phyloP scores from a whole-genome alignment of 1,140 invertebrate species.

The Tenebrio molitor region DNA sequence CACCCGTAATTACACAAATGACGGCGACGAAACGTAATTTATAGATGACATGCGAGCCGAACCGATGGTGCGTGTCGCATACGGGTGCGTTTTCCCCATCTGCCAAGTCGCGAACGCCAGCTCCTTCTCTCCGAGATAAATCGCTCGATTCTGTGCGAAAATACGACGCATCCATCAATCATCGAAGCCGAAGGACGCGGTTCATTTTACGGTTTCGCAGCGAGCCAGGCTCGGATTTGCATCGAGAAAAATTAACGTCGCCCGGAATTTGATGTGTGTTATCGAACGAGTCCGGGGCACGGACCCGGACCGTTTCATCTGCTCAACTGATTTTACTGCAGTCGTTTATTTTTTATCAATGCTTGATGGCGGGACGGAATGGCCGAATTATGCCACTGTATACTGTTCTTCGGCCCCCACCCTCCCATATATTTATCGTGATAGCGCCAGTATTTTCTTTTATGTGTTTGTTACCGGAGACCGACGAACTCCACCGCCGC shows the following conservation, averaged over 20 bases:
- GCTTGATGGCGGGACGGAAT: conserved; percentile 30
- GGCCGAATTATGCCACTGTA: conserved; percentile 41
- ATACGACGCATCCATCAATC: conserved; percentile 15
- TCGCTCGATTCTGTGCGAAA: background rate
- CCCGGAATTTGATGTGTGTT: background rate
- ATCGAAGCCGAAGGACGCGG: conserved; percentile 22
- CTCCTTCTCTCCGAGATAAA: conserved; percentile 6
- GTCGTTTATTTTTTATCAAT: conserved; percentile 51
- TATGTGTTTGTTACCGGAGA: conserved; percentile 16
- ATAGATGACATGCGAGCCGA: conserved; percentile 26
- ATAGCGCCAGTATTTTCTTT: conserved; percentile 13
- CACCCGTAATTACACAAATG: conserved; percentile 31
- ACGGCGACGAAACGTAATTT: conserved; percentile 35
- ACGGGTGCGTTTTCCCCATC: conserved; percentile 11
- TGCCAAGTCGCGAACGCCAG: conserved; percentile 27
- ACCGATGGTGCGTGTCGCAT: conserved; percentile 14
- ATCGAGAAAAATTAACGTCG: conserved; percentile 13
- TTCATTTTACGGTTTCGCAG: conserved; percentile 29
- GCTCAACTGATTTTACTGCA: conserved; percentile 44
- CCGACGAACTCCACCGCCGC: background rate
- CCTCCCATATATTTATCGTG: background rate
- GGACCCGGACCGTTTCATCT: conserved; percentile 20
- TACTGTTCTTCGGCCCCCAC: conserved; percentile 4
- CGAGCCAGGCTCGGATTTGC: conserved; percentile 1
- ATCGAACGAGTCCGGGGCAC: background rate